Conservation (phyloP, 2,888 invertebrate species). For the Catocala fraxini region DNA sequence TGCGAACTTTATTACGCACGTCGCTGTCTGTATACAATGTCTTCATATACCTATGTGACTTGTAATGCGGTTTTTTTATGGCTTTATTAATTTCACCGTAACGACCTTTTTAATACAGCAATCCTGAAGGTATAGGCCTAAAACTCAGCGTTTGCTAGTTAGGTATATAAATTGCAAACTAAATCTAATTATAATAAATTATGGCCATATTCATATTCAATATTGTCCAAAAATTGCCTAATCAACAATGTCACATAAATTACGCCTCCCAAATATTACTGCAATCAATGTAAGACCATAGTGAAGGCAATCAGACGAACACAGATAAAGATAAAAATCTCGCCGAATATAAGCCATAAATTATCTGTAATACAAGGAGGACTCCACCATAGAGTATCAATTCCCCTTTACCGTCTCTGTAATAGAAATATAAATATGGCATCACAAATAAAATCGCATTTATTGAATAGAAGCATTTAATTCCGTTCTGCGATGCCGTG, state of each 20-base stretch:
- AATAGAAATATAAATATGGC: constrained; percentile 82
- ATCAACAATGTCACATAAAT: constrained; percentile 35
- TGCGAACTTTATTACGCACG: constrained; percentile 37
- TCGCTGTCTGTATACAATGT: constrained; percentile 23
- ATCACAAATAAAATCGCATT: constrained; percentile 68
- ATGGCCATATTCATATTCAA: neutral
- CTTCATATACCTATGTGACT: constrained; percentile 10
- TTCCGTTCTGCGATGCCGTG: constrained; percentile 61
- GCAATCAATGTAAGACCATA: constrained; percentile 52
- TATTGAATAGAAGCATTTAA: constrained; percentile 79
- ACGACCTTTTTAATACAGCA: too few relatives aligned
- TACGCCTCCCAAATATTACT: constrained; percentile 36
- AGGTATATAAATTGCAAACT: neutral
- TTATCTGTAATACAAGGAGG: constrained; percentile 67
- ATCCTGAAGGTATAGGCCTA: too few relatives aligned
- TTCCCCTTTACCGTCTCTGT: constrained; percentile 67
- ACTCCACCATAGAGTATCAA: constrained; percentile 58
- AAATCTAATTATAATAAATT: neutral
- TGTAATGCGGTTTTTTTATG: constrained; percentile 31
- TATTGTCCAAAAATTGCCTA: constrained; percentile 3
- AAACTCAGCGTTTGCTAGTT: too few relatives aligned
- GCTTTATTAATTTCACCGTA: constrained; percentile 13
- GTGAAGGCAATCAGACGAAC: constrained; percentile 62
- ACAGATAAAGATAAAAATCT: constrained; percentile 78
- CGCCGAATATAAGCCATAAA: constrained; percentile 71